Conservation (phyloP, 2,113 vertebrate genomes). For the Bucco capensis region DNA sequence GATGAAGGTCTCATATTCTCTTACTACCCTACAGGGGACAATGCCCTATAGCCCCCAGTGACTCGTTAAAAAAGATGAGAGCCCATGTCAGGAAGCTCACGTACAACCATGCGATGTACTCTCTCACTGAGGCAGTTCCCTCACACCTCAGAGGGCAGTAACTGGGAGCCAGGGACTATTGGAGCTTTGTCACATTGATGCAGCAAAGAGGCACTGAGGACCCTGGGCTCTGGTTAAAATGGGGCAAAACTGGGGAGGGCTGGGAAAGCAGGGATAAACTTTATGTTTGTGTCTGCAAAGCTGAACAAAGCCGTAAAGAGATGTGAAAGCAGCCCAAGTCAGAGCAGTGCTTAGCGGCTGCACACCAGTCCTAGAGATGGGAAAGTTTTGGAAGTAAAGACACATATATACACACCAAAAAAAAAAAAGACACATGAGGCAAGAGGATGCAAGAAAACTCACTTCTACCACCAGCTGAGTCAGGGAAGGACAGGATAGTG, state of each 20-base stretch:
- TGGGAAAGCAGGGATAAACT: neutral
- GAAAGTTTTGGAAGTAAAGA: neutral
- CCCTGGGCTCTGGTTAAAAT: neutral
- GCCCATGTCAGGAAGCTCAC: neutral
- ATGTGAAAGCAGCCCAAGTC: neutral
- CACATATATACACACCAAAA: neutral
- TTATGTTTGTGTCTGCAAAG: neutral
- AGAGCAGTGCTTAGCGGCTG: neutral
- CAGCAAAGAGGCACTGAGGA: neutral
- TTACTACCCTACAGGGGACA: rapidly evolving
- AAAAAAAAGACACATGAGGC: neutral
- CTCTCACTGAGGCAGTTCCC: neutral
- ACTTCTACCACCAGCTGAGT: neutral
- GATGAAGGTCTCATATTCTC: neutral
- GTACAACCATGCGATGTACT: neutral
- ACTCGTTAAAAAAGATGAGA: neutral
- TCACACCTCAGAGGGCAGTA: rapidly evolving
- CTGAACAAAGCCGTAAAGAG: neutral
- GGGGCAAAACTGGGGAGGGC: neutral
- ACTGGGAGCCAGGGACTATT: neutral
- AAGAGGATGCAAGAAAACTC: neutral
- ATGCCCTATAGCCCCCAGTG: neutral
- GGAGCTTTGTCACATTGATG: neutral
- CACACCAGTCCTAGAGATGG: rapidly evolving
- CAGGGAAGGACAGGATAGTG: neutral